These are phyloP conservation scores for Carapus acus DNA, from an alignment of 2,797 vertebrate genomes.

Conservation along the genomic window DNA sequence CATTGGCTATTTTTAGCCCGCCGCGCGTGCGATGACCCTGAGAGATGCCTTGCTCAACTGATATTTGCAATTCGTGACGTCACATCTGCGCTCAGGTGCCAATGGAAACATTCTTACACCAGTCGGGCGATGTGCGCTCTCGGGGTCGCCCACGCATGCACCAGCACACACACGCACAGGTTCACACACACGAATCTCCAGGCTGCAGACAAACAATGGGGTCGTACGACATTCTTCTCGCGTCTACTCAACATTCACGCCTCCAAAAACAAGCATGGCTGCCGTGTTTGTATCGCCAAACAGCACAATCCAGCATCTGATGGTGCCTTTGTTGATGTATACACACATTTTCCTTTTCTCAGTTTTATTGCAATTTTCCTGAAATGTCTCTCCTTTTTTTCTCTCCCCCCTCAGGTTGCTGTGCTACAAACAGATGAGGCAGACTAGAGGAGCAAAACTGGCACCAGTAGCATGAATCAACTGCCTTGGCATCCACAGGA, in stretches of 20 bases:
- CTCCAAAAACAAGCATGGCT: conserved; percentile 5
- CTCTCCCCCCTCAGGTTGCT: conserved; percentile 28
- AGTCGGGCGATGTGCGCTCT: conserved; percentile 11
- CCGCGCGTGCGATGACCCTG: conserved; percentile 19
- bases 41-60: conserved; percentile 16
- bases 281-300: not conserved
- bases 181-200: not conserved
- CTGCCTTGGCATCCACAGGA: conserved; percentile 21
- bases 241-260: conserved; percentile 1
- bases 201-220: conserved; percentile 18
- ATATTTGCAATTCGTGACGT: conserved; percentile 22
- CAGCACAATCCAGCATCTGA: not conserved
- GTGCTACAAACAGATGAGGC: conserved; percentile 12
- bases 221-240: conserved; percentile 21
- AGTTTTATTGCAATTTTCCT: too few species aligned
- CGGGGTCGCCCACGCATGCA: not conserved
- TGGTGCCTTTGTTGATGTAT: too few species aligned
- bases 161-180: not conserved
- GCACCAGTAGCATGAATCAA: conserved; percentile 19
- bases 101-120: conserved; percentile 10
- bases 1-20: conserved; percentile 31
- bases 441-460: conserved; percentile 5
- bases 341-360: too few species aligned
- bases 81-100: conserved; percentile 3
- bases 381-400: not conserved